Evolutionary conservation across 1,140 invertebrate species (phyloP), one percentile per base, ranked within the genome.

Genomic region (Plectus sambesii): DNA sequence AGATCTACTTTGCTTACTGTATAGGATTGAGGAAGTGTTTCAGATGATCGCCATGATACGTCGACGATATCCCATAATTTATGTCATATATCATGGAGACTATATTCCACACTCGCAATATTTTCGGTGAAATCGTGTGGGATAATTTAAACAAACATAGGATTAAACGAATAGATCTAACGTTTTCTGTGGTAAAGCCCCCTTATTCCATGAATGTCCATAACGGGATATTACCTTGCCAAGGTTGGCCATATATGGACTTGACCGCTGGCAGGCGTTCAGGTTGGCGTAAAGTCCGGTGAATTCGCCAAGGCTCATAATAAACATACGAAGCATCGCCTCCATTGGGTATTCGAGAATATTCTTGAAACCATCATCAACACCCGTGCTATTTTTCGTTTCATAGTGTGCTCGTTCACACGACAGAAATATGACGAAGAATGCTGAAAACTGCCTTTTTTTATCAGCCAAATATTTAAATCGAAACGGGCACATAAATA

Each of bases 261-360:
- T 36, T 57, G 5, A 51, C 52, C 90, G 85, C 5, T 50, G 45
- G 33, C 63, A 66, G 0, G 44, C 35, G 49, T 83, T 82, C 69
- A 94, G 87, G 0, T 85, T 81, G 2, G 80, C 78, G 68, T 87
- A 97, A 62, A 92, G 88, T 66, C 88, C 85, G 0, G 85, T 87
- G 68, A 96, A 96, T 55, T 90, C 90, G 2, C 88, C 87, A 57
- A 97, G 76, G 0, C 89, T 96, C 85, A 96, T 93, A 22, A 96
- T 77, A 64, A 94, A 93, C 87, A 94, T 90, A 1, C 84, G 85
- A 79, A 97, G 85, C 6, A 96, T 79, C 8, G 87, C 86, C 70
- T 96, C 88, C 68, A 84, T 80, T 0, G 89, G 85, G 45, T 61
- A 60, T 47, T 73, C 71, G 4, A 75, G 62, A 36, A 64, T 70